Base-by-base conservation (phyloP, 2,797 vertebrate genomes). In the Ataeniobius toweri region DNA sequence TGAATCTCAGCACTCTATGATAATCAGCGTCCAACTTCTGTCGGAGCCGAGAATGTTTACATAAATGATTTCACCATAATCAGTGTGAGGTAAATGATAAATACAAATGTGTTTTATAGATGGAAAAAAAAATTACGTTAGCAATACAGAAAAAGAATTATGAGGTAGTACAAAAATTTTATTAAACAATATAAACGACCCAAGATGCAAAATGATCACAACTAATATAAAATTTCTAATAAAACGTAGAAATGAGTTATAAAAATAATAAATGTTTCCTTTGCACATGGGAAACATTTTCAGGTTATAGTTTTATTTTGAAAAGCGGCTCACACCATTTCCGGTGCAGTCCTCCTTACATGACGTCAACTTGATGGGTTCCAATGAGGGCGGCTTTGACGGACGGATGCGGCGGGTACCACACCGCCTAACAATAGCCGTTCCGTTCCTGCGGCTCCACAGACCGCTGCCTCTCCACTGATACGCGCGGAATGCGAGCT, bases 401-500 rank as follows among this genome's bases (percentile, higher is more conserved):
- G 89, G 94, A 96, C 85, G 92, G 95, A 95, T 94, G 96, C 86
- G 75, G 83, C 94, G 95, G 90, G 94, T 94, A 93, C 91, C 87
- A 80, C 78, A 16, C 22, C 6, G 67, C 46, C 95, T 95, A 96
- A 96, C 95, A 95, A 96, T 96, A 96, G 94, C 90, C 22, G 75
- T 53, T 80, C 80, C 89, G 44, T 79, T 85, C 84, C 92, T 85
- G 89, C 88, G 91, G 90, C 94, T 95, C 95, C 93, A 84, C 92
- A 94, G 95, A 94, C 96, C 94, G 86, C 84, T 96, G 96, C 95
- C 95, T 95, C 96, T 95, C 96, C 92, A 83, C 93, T 96, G 97
- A 97, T 97, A 98, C 94, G 96, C 89, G 20, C 85, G 97, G 96
- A 96, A 98, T 99, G 97, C 94, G 88, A 95, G 93, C 96, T 98